Evolutionary conservation across 2,797 vertebrate species (phyloP), one percentile per base, ranked within the genome.

Genomic region (Poeciliopsis infans): DNA sequence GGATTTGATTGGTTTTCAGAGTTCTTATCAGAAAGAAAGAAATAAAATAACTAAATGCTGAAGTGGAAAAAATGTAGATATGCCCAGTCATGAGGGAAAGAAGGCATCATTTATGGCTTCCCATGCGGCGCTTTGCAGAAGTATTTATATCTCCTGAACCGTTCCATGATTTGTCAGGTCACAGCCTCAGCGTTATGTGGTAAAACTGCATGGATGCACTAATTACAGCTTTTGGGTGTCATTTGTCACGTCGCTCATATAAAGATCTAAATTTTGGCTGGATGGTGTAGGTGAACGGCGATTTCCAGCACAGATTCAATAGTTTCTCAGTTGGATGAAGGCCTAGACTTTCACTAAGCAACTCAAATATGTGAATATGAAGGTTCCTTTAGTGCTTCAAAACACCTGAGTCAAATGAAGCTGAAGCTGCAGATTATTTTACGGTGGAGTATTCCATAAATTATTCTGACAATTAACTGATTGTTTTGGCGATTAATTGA

Each of bases 71-170:
- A 73, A 13, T 55, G 39, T 20, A 0, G 16, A 76, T 68, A 53
- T 51, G 70, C 28, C 11, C 53, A 12, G 46, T 83, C 74, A 64
- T 70, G 74, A 84, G 79, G 83, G 76, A 91, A 86, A 85, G 70
- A 75, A 76, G 87, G 80, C 86, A 80, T 57, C 1, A 28, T 76
- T 84, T 89, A 69, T 66, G 12, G 72, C 78, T 87, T 84, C 68
- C 41, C n/a, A 70, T 45, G 25, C 33, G 1, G 36, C 13, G 23
- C 66, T 23, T 69, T 25, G 36, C 25, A 45, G 6, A 46, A n/a
- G 23, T 45, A 70, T 70, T 70, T 70, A 28, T 70, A 70, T 25
- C 41, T 70, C 68, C n/a, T 70, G 13, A 70, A 70, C 41, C 41
- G 46, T 70, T 69, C 20, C 66, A 69, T 36, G 20, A 43, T 68